Conservation (phyloP, 2,113 vertebrate genomes). For the Serinus canaria region DNA sequence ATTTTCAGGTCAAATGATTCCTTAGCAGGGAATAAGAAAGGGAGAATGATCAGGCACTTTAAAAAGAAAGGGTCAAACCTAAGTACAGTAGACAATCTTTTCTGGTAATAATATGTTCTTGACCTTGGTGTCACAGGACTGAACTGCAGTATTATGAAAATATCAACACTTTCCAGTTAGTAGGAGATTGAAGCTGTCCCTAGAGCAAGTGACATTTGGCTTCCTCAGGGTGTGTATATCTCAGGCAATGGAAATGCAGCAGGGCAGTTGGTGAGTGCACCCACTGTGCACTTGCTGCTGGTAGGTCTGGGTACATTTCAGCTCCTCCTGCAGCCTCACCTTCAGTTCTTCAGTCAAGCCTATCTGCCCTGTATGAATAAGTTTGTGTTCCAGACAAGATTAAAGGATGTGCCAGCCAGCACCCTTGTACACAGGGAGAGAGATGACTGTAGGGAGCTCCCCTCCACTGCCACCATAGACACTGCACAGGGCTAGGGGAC, state of each 20-base stretch:
- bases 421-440: neutral
- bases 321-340: neutral
- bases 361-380: neutral
- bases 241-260: neutral
- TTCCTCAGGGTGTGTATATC: neutral
- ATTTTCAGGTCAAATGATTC: conserved; percentile 9
- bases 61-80: neutral
- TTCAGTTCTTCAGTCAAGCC: neutral
- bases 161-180: neutral
- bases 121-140: neutral
- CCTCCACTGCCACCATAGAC: neutral
- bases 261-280: neutral
- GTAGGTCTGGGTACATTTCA: neutral
- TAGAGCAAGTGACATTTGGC: neutral
- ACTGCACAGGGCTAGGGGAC: neutral
- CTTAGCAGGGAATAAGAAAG: neutral
- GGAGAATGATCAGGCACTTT: neutral
- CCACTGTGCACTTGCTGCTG: neutral
- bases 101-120: neutral
- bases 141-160: neutral
- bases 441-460: neutral
- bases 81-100: neutral
- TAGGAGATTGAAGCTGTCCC: neutral
- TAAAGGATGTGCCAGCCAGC: neutral
- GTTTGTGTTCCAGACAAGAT: neutral